Evolutionary conservation across 2,113 vertebrate species (phyloP).

Genomic region (Gopherus evgoodei): DNA sequence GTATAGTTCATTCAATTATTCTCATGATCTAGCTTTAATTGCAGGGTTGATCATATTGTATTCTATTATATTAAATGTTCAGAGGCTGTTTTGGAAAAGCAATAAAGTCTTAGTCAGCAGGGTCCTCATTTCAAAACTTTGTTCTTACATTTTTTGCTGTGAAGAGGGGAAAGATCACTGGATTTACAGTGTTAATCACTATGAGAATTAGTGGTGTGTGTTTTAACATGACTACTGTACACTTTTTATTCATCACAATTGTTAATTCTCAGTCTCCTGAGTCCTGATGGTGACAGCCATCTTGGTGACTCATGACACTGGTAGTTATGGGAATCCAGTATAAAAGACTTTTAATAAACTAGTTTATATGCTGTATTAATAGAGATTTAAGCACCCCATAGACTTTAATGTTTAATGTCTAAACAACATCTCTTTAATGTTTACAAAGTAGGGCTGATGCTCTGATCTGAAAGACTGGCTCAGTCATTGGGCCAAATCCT

Average conservation of each 20-base stretch:
- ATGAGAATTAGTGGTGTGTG: neutral
- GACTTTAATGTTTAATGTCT: neutral
- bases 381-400: neutral
- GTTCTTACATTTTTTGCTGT: neutral
- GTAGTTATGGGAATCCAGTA: neutral
- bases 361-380: neutral
- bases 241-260: neutral
- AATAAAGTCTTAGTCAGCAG: neutral
- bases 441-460: neutral
- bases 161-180: constrained; percentile 3
- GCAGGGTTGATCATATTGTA: neutral
- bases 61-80: neutral
- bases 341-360: neutral
- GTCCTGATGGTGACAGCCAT: neutral
- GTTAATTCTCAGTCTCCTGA: neutral
- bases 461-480: neutral
- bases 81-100: neutral
- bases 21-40: neutral
- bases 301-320: neutral
- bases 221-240: neutral
- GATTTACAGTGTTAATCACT: neutral
- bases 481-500: neutral
- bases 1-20: neutral
- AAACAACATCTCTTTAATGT: neutral
- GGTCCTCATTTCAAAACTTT: neutral